Conservation (phyloP, 2,888 invertebrate species). For the Brachycybe producta region DNA sequence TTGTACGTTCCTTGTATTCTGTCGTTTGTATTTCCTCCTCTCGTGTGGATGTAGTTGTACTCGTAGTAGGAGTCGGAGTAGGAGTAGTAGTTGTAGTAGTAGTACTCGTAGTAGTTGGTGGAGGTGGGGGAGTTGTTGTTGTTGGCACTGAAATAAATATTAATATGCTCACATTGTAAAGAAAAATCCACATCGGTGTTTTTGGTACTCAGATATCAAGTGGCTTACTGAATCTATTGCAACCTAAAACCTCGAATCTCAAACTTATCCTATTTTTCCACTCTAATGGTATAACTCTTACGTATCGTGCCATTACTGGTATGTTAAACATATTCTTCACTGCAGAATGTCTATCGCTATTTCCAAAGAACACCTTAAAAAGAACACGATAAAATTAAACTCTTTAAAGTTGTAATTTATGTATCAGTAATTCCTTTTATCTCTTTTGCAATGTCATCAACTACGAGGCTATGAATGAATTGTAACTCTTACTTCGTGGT, state of each 20-base stretch:
- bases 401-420: neutral
- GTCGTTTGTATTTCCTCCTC: neutral
- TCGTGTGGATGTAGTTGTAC: too few relatives aligned
- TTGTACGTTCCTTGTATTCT: neutral
- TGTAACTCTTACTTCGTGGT: conserved; percentile 17
- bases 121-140: conserved; percentile 1
- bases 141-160: neutral
- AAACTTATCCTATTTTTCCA: conserved; percentile 28
- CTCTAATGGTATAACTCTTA: conserved; percentile 29
- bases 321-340: conserved; percentile 29
- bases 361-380: conserved; percentile 30
- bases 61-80: too few relatives aligned
- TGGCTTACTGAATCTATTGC: conserved; percentile 26
- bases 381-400: conserved; percentile 1
- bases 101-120: neutral
- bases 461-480: neutral
- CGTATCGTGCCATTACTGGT: conserved; percentile 28
- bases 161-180: neutral
- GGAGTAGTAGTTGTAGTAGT: conserved; percentile 1
- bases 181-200: neutral
- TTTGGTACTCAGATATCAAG: neutral
- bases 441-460: neutral
- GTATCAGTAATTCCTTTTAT: neutral
- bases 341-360: conserved; percentile 27
- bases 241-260: conserved; percentile 31